A percentile compares a stretch with the other conserved stretches of the same genome.
Conservation (phyloP, 2,888 invertebrate genomes). For the Rhagonycha lutea region DNA sequence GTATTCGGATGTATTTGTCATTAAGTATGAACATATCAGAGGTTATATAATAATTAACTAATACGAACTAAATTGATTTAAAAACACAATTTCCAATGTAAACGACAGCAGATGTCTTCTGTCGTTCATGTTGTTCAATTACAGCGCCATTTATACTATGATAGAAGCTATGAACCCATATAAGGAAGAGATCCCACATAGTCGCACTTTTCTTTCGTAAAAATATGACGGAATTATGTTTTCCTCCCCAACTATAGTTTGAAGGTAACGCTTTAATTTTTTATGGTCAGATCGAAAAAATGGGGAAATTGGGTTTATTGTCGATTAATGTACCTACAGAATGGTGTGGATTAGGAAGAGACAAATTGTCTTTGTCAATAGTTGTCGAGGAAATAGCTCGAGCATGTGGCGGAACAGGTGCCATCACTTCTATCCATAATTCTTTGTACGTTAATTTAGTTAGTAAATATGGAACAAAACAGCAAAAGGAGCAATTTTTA, state of each 20-base stretch:
- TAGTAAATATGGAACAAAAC: conserved; percentile 65
- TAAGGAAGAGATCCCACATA: too few relatives aligned
- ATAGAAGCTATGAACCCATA: too few relatives aligned
- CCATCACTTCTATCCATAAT: conserved; percentile 78
- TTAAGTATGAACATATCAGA: too few relatives aligned
- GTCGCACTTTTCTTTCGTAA: too few relatives aligned
- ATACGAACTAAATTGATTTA: too few relatives aligned
- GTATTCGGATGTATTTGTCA: too few relatives aligned
- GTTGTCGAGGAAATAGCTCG: conserved; percentile 79
- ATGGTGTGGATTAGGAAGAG: conserved; percentile 71
- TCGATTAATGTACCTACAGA: conserved; percentile 66
- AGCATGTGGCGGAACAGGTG: conserved; percentile 78
- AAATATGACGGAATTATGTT: too few relatives aligned
- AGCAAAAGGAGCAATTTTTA: conserved; percentile 70
- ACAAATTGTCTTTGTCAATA: conserved; percentile 71
- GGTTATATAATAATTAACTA: too few relatives aligned
- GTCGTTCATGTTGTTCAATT: too few relatives aligned
- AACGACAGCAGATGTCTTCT: too few relatives aligned
- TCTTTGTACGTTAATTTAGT: conserved; percentile 74
- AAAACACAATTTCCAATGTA: too few relatives aligned
- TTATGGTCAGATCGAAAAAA: conserved; percentile 62
- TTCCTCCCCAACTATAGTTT: not conserved
- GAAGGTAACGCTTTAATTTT: not conserved
- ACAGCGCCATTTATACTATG: too few relatives aligned
- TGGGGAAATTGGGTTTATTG: conserved; percentile 74